Evolutionary conservation across 2,797 vertebrate genomes (phyloP).

Genomic region (Tauraco hartlaubi): DNA sequence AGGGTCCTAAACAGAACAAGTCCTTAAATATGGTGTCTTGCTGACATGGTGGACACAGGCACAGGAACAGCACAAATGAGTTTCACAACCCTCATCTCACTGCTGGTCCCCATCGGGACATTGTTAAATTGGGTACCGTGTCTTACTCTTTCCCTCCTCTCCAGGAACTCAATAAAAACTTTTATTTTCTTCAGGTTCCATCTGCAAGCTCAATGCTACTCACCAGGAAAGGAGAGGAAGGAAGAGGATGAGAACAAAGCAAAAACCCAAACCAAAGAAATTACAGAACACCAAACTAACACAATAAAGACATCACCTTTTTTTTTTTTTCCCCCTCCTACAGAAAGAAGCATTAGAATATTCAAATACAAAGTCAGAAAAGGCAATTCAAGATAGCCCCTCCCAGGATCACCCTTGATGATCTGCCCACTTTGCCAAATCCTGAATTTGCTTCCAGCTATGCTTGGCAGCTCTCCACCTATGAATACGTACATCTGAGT

Average conservation of each 20-base stretch:
- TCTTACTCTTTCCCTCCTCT: neutral
- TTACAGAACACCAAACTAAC: neutral
- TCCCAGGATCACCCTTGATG: conserved; percentile 33
- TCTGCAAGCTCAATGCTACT: neutral
- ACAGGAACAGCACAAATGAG: neutral
- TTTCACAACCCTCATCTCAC: neutral
- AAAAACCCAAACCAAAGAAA: neutral
- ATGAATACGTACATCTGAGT: conserved; percentile 28
- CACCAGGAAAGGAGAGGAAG: neutral
- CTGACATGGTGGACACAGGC: neutral
- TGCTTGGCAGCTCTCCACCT: conserved; percentile 65
- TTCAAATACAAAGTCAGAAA: neutral
- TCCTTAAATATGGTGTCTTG: neutral
- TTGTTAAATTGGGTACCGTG: fast-evolving
- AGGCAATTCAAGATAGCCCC: conserved; percentile 29
- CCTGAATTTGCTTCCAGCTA: conserved; percentile 52
- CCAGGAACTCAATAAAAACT: neutral
- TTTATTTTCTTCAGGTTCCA: neutral
- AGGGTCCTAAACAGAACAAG: neutral
- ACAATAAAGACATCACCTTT: neutral
- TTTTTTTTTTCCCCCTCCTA: neutral
- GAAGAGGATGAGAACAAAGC: neutral
- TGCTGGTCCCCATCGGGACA: neutral
- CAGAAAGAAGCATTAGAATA: neutral
- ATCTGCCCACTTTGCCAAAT: conserved; percentile 40